phyloP scores from a whole-genome alignment of 2,888 invertebrate genomes.

The Patella depressa region DNA sequence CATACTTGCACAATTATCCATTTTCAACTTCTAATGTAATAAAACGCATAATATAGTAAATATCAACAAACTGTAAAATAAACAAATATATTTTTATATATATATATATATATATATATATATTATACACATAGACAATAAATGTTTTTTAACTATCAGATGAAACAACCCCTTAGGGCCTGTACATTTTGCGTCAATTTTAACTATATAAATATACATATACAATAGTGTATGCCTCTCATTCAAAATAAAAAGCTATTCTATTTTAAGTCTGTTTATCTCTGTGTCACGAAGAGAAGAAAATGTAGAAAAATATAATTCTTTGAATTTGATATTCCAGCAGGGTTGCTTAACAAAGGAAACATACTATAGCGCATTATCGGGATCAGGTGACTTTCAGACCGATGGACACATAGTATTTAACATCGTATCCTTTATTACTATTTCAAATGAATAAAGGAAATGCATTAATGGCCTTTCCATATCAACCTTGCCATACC shows the following conservation, averaged over 20 bases:
- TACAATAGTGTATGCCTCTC: not conserved
- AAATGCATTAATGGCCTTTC: too few relatives aligned
- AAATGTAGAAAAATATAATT: not conserved
- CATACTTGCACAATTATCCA: too few relatives aligned
- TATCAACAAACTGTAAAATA: not conserved
- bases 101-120: slow-evolving; percentile 20
- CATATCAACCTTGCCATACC: too few relatives aligned
- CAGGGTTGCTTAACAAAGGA: too few relatives aligned
- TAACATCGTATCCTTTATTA: not conserved
- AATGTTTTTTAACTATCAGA: too few relatives aligned
- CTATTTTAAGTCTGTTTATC: not conserved
- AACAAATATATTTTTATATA: slow-evolving; percentile 11
- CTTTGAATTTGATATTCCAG: not conserved
- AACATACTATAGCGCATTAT: too few relatives aligned
- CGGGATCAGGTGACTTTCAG: too few relatives aligned
- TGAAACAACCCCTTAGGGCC: too few relatives aligned
- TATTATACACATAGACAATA: not conserved
- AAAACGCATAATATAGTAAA: not conserved
- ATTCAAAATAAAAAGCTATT: not conserved
- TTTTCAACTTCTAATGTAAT: too few relatives aligned
- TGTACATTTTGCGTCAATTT: too few relatives aligned
- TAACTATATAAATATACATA: not conserved
- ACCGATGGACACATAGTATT: too few relatives aligned
- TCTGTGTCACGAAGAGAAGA: not conserved
- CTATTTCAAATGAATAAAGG: not conserved